Conservation (phyloP, 2,888 invertebrate genomes). For the Torymus tubicola region DNA sequence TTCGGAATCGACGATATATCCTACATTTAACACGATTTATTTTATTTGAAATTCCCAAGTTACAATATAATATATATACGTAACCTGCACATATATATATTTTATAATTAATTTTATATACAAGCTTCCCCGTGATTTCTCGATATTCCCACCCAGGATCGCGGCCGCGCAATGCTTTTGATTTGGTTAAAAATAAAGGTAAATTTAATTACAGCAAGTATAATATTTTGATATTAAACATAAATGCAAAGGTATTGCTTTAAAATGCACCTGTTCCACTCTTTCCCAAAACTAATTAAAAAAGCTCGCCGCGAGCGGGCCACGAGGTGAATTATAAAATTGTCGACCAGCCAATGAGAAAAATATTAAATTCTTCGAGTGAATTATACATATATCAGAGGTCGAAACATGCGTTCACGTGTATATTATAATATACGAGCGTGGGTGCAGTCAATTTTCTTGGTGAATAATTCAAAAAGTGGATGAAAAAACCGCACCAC, state of each 20-base stretch:
- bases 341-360: neutral
- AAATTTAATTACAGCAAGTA: constrained; percentile 52
- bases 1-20: too few species aligned
- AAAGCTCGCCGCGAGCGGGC: neutral
- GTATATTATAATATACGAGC: neutral
- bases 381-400: neutral
- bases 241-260: constrained; percentile 32
- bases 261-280: constrained; percentile 9
- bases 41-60: too few species aligned
- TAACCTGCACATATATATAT: neutral
- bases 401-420: neutral
- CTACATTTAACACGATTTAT: too few species aligned
- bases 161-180: neutral
- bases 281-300: constrained; percentile 42
- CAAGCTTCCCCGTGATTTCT: constrained; percentile 9
- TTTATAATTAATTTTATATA: constrained; percentile 51
- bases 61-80: too few species aligned
- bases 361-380: constrained; percentile 31
- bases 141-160: constrained; percentile 10
- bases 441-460: constrained; percentile 42
- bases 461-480: constrained; percentile 9
- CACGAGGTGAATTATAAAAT: constrained; percentile 16
- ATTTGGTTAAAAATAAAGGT: constrained; percentile 34
- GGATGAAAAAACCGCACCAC: neutral
- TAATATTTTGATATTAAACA: constrained; percentile 46